Conservation (phyloP, 2,888 invertebrate species). For the Selenia dentaria region DNA sequence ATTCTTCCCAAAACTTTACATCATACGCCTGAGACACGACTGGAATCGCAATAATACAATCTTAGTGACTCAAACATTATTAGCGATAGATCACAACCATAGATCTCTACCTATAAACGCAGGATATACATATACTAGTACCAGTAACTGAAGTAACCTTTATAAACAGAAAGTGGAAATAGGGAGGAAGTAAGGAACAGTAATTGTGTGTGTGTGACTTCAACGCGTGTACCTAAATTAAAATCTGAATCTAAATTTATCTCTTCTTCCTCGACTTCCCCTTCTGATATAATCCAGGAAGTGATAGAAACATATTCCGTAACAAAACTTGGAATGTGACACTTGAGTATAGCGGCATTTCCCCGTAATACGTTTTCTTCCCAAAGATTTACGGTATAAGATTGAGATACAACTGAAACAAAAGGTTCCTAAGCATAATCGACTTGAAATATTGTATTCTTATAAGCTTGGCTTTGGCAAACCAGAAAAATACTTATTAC, state of each 20-base stretch:
- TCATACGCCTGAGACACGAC: slow-evolving; percentile 95
- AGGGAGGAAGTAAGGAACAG: slow-evolving; percentile 17
- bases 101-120: no score
- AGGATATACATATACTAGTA: no score
- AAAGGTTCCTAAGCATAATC: no score
- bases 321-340: slow-evolving; percentile 96
- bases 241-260: slow-evolving; percentile 74
- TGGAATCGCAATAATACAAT: slow-evolving; percentile 78
- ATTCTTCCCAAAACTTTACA: slow-evolving; percentile 96
- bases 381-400: slow-evolving; percentile 95
- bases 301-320: slow-evolving; percentile 94
- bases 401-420: slow-evolving; percentile 94
- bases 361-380: slow-evolving; percentile 96
- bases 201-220: slow-evolving; percentile 19
- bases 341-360: slow-evolving; percentile 95
- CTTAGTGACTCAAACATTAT: no score
- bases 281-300: slow-evolving; percentile 91
- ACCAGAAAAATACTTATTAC: no score
- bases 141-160: no score
- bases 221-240: slow-evolving; percentile 63
- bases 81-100: no score
- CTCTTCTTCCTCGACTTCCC: slow-evolving; percentile 82
- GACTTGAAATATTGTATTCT: no score
- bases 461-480: no score
- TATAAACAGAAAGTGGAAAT: not conserved